Conservation (phyloP, 1,140 invertebrate species). For the Solen grandis region DNA sequence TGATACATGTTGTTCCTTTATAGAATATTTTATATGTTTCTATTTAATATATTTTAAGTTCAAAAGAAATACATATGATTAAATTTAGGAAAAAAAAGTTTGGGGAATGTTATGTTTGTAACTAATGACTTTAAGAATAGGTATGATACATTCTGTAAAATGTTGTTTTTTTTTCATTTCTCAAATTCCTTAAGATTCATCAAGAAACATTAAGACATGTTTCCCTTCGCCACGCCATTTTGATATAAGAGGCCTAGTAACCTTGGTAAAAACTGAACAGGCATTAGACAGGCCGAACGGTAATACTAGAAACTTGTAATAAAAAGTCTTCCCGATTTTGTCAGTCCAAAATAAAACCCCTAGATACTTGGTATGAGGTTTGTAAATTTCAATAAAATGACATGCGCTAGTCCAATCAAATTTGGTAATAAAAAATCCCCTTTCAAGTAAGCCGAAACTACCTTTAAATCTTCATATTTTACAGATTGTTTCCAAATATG, state of each 20-base stretch:
- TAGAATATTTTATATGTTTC: too few relatives aligned
- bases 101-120: too few relatives aligned
- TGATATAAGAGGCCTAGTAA: constrained; percentile 22
- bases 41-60: too few relatives aligned
- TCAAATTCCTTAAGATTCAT: too few relatives aligned
- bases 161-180: too few relatives aligned
- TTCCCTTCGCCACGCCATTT: constrained; percentile 47
- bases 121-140: too few relatives aligned
- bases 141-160: too few relatives aligned
- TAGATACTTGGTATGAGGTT: constrained; percentile 46
- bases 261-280: constrained; percentile 21
- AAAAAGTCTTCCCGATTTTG: background rate
- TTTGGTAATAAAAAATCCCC: constrained; percentile 11
- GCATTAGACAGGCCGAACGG: constrained; percentile 29
- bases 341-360: constrained; percentile 43
- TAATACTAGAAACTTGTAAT: constrained; percentile 35
- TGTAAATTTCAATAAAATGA: constrained; percentile 52
- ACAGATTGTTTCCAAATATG: constrained; percentile 12
- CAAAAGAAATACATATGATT: too few relatives aligned
- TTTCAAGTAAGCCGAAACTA: constrained; percentile 14
- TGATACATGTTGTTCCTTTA: too few relatives aligned
- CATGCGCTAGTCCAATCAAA: constrained; percentile 48
- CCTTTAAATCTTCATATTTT: constrained; percentile 27
- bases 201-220: constrained; percentile 32
- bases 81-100: too few relatives aligned